Evolutionary conservation across 1,140 invertebrate species (phyloP).

Genomic region (Bombus impatiens): DNA sequence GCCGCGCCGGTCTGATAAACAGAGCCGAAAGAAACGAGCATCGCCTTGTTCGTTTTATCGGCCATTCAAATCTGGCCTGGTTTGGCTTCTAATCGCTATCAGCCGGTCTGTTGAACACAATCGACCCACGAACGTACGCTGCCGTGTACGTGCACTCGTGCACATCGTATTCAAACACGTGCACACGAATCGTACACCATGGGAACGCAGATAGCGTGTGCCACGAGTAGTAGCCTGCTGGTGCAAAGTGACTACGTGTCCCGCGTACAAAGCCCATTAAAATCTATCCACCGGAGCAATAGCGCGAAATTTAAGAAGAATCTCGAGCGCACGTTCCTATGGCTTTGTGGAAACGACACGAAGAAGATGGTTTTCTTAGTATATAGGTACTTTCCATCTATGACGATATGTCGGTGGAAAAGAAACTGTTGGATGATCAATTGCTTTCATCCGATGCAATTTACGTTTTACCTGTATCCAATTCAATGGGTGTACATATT

Average conservation of each 20-base stretch:
- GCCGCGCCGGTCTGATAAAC: background rate
- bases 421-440: no score
- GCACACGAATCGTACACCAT: background rate
- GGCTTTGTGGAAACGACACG: background rate
- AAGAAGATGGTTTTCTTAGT: slow-evolving; percentile 32
- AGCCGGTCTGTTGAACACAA: slow-evolving; percentile 21
- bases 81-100: slow-evolving; percentile 19
- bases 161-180: slow-evolving; percentile 6
- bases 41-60: slow-evolving; percentile 1
- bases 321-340: slow-evolving; percentile 45
- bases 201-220: slow-evolving; percentile 27
- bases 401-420: background rate
- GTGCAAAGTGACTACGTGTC: slow-evolving; percentile 80
- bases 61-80: slow-evolving; percentile 1
- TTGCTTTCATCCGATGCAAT: no score
- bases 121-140: background rate
- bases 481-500: no score
- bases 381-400: no score
- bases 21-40: background rate
- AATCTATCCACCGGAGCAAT: slow-evolving; percentile 74
- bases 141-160: slow-evolving; percentile 44
- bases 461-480: no score
- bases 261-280: slow-evolving; percentile 79
- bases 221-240: slow-evolving; percentile 39
- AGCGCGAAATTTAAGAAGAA: slow-evolving; percentile 76